A percentile compares a stretch with the other conserved stretches of the same genome.
phyloP scores from a whole-genome alignment of 1,140 invertebrate species.

The Pseudomyrmex dendroicus region DNA sequence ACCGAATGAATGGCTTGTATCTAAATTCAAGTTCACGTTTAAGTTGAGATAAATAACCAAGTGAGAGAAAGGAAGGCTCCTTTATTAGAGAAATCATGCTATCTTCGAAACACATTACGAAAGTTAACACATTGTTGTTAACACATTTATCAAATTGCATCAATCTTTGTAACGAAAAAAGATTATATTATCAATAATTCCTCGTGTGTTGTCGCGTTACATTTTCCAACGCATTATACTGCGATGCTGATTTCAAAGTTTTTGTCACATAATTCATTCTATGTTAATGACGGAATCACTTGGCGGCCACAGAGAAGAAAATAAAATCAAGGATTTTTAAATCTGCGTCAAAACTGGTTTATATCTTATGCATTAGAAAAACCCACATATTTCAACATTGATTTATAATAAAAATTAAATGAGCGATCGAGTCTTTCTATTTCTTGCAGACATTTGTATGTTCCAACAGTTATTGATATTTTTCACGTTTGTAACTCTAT shows the following conservation, averaged over 20 bases:
- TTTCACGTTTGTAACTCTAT: background rate
- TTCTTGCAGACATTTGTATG: background rate
- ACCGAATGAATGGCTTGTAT: background rate
- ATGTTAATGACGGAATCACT: background rate
- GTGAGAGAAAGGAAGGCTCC: background rate
- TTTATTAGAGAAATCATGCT: constrained; percentile 36
- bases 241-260: background rate
- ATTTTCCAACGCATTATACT: too few relatives aligned
- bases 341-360: background rate
- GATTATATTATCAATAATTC: background rate
- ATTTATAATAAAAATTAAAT: background rate
- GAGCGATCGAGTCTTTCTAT: background rate
- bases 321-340: constrained; percentile 26
- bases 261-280: background rate
- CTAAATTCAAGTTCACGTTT: constrained; percentile 39
- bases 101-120: constrained; percentile 14
- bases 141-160: constrained; percentile 54
- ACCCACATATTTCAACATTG: background rate
- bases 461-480: too few relatives aligned
- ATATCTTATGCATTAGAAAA: background rate
- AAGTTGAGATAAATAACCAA: constrained; percentile 2
- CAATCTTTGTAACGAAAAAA: constrained; percentile 27
- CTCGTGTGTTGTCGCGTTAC: too few relatives aligned
- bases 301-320: background rate
- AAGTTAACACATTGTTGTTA: too few relatives aligned